These are phyloP conservation scores for Morpho helenor DNA, from an alignment of 2,888 invertebrate species.

Conservation along the genomic window DNA sequence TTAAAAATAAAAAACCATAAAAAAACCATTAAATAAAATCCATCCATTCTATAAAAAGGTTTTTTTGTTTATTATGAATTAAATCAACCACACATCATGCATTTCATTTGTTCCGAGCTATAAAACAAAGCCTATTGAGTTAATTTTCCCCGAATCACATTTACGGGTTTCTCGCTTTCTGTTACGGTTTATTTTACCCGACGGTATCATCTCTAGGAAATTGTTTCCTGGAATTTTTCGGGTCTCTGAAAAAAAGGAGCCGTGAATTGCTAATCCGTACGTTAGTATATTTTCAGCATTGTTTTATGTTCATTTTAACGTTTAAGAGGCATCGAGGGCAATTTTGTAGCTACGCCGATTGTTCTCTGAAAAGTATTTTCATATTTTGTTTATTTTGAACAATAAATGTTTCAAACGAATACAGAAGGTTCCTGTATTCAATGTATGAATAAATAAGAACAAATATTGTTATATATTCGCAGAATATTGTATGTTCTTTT, in stretches of 20 bases:
- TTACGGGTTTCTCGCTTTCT: conserved; percentile 64
- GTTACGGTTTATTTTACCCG: conserved; percentile 71
- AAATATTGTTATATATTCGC: too few relatives aligned
- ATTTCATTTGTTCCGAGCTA: conserved; percentile 21
- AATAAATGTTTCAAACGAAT: too few relatives aligned
- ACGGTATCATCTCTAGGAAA: conserved; percentile 68
- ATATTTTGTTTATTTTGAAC: background rate
- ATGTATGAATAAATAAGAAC: too few relatives aligned
- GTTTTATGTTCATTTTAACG: conserved; percentile 29
- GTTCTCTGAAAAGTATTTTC: conserved; percentile 17
- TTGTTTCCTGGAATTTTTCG: conserved; percentile 64
- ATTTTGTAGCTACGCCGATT: conserved; percentile 21
- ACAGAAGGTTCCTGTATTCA: too few relatives aligned
- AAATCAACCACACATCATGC: conserved; percentile 1
- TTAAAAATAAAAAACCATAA: too few relatives aligned
- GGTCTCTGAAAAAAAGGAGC: conserved; percentile 52
- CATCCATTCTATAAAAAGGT: too few relatives aligned
- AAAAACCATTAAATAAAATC: too few relatives aligned
- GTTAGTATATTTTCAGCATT: conserved; percentile 25
- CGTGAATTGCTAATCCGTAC: conserved; percentile 32
- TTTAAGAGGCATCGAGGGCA: conserved; percentile 24
- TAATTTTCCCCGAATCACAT: conserved; percentile 71
- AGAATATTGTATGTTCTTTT: too few relatives aligned
- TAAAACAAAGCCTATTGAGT: conserved; percentile 48
- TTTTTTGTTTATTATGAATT: too few relatives aligned